Base-by-base conservation (phyloP, 2,888 invertebrate genomes). In the Autographa pulchrina region DNA sequence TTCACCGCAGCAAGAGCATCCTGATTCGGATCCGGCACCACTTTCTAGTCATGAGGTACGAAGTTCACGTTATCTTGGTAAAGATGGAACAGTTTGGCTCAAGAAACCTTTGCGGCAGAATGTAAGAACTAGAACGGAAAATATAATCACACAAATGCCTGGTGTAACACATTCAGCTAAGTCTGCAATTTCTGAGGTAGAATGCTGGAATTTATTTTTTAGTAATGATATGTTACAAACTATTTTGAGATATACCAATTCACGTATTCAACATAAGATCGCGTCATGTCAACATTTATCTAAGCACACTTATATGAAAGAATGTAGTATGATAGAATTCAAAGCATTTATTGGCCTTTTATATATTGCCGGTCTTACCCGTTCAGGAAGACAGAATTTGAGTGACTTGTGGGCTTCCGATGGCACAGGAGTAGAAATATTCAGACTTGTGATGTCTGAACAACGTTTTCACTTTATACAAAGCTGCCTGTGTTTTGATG, bases 401-500 rank as follows among this genome's bases (percentile, higher is more conserved):
- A 31, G n/a, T 41, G 58, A 65, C 41, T 25, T 63, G 32, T 52
- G 64, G 64, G 35, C 54, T 56, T 18, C 62, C 58, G 70, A 70
- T 58, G 70, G 70, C 25, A 70, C 70, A 62, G 70, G 70, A 11
- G 63, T 64, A 9, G 70, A 70, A 38, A 56, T 70, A 38, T 70
- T 70, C 48, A 18, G 67, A 14, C 32, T 58, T 11, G 58, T 61
- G 20, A 72, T 72, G 72, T 61, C 72, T 8, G 61, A 35, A n/a
- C 65, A 65, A 43, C 60, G 72, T 48, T 72, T 72, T 65, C 63
- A 61, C 38, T 72, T 68, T 20, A 62, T 71, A n/a, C 66, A 71
- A 62, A 64, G 63, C 31, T 62, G 62, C 31, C 38, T 74, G 5
- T 7, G 65, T 9, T 68, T 74, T 59, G 74, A 74, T 70, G 70